Evolutionary conservation across 2,797 vertebrate species (phyloP).

Genomic region (Alcedo atthis): DNA sequence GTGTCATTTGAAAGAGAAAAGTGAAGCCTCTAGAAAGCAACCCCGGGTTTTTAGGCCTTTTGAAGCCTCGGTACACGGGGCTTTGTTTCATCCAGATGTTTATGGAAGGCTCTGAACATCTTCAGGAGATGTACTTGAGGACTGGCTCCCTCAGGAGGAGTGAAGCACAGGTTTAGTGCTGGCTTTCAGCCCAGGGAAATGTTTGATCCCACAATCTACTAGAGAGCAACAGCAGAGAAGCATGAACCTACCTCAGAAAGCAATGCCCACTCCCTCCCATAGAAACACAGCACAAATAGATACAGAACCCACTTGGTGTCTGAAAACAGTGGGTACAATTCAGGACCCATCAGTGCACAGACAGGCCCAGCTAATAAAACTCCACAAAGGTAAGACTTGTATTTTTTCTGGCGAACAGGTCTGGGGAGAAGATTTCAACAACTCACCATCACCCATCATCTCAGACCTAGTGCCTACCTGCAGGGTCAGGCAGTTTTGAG

Average conservation of each 20-base stretch:
- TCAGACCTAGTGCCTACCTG: background rate
- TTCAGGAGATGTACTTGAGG: fast-evolving
- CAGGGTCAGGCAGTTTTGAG: background rate
- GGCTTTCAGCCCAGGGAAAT: background rate
- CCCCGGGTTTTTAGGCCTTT: background rate
- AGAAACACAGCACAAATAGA: fast-evolving
- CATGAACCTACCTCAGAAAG: fast-evolving
- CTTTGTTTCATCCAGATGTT: background rate
- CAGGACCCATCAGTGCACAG: fast-evolving
- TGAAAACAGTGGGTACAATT: background rate
- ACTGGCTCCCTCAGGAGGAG: background rate
- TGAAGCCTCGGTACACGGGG: fast-evolving
- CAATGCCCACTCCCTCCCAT: fast-evolving
- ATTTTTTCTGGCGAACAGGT: background rate
- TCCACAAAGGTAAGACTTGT: fast-evolving
- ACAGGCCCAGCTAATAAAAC: background rate
- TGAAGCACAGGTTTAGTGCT: background rate
- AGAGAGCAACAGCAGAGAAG: background rate
- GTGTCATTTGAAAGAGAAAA: fast-evolving
- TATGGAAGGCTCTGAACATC: fast-evolving
- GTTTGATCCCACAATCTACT: fast-evolving
- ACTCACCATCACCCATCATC: background rate
- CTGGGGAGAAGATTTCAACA: background rate
- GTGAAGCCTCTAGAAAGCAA: background rate
- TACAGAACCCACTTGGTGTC: fast-evolving